Evolutionary conservation across 2,888 invertebrate species (phyloP), one percentile per base, ranked within the genome.

Genomic region (Zygogramma bicolorata): DNA sequence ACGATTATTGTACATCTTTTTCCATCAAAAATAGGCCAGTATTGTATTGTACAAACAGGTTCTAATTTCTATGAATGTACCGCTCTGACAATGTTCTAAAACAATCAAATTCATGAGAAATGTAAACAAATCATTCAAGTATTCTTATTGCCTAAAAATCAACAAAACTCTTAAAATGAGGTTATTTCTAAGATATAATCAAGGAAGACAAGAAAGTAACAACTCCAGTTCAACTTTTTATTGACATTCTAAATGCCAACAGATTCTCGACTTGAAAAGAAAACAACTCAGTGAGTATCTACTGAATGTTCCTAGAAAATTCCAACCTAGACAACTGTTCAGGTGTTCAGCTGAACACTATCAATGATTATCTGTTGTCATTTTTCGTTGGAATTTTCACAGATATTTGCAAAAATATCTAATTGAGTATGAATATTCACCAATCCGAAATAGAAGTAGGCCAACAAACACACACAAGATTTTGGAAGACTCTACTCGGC

Each of bases 191-290:
- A 46, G 46, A 46, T 46, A 8, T 18, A 8, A 7, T 18, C 25
- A 53, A 27, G 25, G 53, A 53, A 53, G 53, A 53, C n/a, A 25
- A n/a, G 25, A 53, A 53, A 53, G 22, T 13, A 53, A 53, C 25
- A 53, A 6, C 10, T 25, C 7, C n/a, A n/a, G 22, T 13, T 25
- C n/a, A 22, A 53, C 25, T 27, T 22, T 53, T 22, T 22, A 53
- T 25, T 27, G 53, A 53, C 27, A 53, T 53, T 53, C 25, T 25
- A n/a, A 53, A 53, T 53, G 53, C 25, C 53, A 53, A n/a, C n/a
- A n/a, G n/a, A n/a, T n/a, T n/a, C n/a, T n/a, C n/a, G n/a, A n/a
- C n/a, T n/a, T n/a, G n/a, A n/a, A n/a, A n/a, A n/a, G n/a, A n/a
- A n/a, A n/a, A n/a, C n/a, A n/a, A n/a, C n/a, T n/a, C n/a, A n/a